Base-by-base conservation (phyloP, 1,140 invertebrate species). In the Neodiprion lecontei region DNA sequence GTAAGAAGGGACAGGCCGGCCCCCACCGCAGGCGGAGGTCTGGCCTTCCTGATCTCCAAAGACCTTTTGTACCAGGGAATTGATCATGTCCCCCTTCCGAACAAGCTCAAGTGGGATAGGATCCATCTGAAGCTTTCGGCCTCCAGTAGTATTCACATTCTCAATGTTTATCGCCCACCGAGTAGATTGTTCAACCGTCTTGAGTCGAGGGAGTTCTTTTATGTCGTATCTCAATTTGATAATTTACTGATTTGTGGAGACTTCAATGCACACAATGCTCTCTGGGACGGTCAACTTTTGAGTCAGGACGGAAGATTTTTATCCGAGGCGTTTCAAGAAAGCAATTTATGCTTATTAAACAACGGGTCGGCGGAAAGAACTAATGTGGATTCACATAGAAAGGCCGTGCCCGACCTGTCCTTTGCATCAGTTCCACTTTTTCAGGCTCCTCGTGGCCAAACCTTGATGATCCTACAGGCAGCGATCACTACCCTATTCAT, bases 211-310 rank as follows among this genome's bases (percentile, higher is more conserved):
- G 49, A 67, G 7, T 21, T 77, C 0, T 61, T 77, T 17, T 21
- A 68, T 12, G 21, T 70, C 2, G 1, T 69, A 12, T 7, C 14
- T 7, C 1, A 14, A n/a, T 47, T 28, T 14, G 3, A 21, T 12
- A 49, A 11, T 48, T 40, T 68, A 9, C 1, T 77, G 4, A 74
- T 77, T 1, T 74, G 75, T 1, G 78, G 75, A 1, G 76, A 79
- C 48, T 79, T 77, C 67, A 77, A 79, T 28, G 48, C 17, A 12
- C 76, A 79, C 21, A 72, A 76, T 17, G 10, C 48, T 7, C 9
- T 23, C 0, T 79, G 78, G 76, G 76, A 76, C 7, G 69, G 76
- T 23, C 68, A 12, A 28, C 8, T 68, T 73, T n/a, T 66, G 12
- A 53, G n/a, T 1, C 50, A 53, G n/a, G 50, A 53, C 10, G 50